phyloP scores from a whole-genome alignment of 2,113 vertebrate species.

The Suricata suricatta region DNA sequence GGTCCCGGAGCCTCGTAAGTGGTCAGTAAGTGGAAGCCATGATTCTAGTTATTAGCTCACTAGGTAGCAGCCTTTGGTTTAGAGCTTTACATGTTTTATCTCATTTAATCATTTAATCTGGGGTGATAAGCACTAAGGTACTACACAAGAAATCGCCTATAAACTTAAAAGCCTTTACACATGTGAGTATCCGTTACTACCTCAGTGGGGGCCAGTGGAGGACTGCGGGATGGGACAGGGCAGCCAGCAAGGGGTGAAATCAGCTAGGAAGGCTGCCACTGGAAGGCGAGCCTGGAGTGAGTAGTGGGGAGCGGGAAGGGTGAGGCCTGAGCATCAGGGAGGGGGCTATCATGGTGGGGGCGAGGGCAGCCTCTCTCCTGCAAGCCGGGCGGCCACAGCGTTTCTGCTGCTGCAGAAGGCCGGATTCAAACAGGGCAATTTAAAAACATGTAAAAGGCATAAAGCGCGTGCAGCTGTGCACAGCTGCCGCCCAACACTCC shows the following conservation, averaged over 20 bases:
- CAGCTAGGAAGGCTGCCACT: not conserved
- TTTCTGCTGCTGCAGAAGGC: slow-evolving; percentile 41
- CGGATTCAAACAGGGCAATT: slow-evolving; percentile 81
- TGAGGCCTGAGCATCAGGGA: not conserved
- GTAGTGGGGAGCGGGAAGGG: not conserved
- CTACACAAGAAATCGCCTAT: slow-evolving; percentile 12
- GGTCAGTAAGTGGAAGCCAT: slow-evolving; percentile 52
- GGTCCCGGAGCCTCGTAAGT: slow-evolving; percentile 1
- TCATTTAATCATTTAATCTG: slow-evolving; percentile 67
- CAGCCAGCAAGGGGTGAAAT: not conserved
- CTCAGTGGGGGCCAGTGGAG: not conserved
- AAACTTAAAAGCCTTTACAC: slow-evolving; percentile 60
- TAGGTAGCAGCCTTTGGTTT: slow-evolving; percentile 45
- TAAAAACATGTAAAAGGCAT: slow-evolving; percentile 87
- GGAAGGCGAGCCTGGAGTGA: not conserved
- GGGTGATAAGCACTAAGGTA: slow-evolving; percentile 55
- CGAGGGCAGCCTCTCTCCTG: not conserved
- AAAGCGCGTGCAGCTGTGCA: slow-evolving; percentile 82
- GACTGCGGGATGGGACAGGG: not conserved
- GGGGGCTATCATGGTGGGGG: not conserved
- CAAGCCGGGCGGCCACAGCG: not conserved
- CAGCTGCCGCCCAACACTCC: slow-evolving; percentile 80
- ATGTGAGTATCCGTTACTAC: not conserved
- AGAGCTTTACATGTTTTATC: slow-evolving; percentile 64
- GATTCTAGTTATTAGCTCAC: slow-evolving; percentile 67